Evolutionary conservation across 2,797 vertebrate species (phyloP), one percentile per base, ranked within the genome.

Genomic region (Mormyrops attenuatus): DNA sequence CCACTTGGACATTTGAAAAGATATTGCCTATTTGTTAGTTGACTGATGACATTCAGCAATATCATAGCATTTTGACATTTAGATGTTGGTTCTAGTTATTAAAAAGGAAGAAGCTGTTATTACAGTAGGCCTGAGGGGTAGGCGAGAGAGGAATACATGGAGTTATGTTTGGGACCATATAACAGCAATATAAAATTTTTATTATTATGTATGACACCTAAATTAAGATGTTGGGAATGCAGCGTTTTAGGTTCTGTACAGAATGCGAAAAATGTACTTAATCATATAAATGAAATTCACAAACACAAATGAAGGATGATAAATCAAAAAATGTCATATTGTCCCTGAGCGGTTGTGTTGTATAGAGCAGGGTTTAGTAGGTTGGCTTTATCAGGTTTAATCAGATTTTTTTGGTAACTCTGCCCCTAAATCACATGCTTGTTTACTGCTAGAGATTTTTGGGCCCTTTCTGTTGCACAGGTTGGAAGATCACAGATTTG

Each of bases 21-120:
- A 87, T 87, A 87, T 60, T 87, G 86, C 55, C 86, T 87, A 53
- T 87, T 87, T 87, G 53, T 87, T 60, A 41, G 55, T 30, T 87
- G 53, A 57, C 52, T 60, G 55, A 60, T 87, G 86, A 60, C 86
- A 55, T 87, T 87, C 52, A 57, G 34, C 55, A 87, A 50, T 87
- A 87, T 87, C 86, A 41, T 53, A 57, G 26, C 53, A 87, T 60
- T 87, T 87, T 87, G 52, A 87, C 85, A 87, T 87, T 55, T 87
- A 87, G 30, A 87, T 57, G 85, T 87, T 87, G 85, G 52, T 57
- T 87, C 47, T 53, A 85, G 84, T 85, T 34, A 86, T 86, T 53
- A 86, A 53, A 86, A 86, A 86, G 22, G n/a, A 11, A 86, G 9
- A 34, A 34, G n/a, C 85, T 1, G 20, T 82, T 82, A 53, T 86